Evolutionary conservation across 2,888 invertebrate genomes (phyloP), one percentile per base, ranked within the genome.

Genomic region (Dilophus febrilis): DNA sequence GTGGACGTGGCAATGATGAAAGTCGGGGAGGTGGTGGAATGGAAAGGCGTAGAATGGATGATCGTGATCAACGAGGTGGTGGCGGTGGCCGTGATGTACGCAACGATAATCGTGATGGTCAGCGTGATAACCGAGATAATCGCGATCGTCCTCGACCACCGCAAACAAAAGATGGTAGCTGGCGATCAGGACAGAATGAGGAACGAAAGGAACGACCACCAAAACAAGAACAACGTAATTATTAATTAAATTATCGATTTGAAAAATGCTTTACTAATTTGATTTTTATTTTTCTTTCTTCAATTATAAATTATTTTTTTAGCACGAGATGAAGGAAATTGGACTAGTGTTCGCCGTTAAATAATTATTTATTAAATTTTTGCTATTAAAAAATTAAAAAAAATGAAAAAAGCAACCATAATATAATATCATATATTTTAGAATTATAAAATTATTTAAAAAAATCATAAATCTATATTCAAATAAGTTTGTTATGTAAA

Each of bases 271-370:
- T 11, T 33, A 17, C 4, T 14, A 7, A 18, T 10, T 12, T 11
- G 5, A 33, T 34, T 31, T 38, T 44, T 40, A 17, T 17, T 29
- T 17, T 28, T 27, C 17, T 13, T 35, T n/a, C 13, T 44, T 43
- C 45, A 44, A 47, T 46, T 47, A 58, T 55, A 61, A 62, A 59
- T 62, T 47, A 71, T 68, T 50, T 70, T 59, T 31, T 44, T 44
- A 42, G 55, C 67, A 37, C 55, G 64, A 1, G 72, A 71, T 48
- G 70, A 67, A 45, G 71, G 68, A 14, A 71, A 71, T 43, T 73
- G 74, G 74, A 71, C 71, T 37, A 64, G 64, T 40, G 73, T 72
- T 37, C 67, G 70, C 41, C 71, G 70, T 54, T 62, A 53, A 52
- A 11, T 17, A 38, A 19, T 18, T 37, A 27, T 8, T 27, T 27